phyloP scores from a whole-genome alignment of 2,888 invertebrate genomes.

The Sphaeridia pumilis region DNA sequence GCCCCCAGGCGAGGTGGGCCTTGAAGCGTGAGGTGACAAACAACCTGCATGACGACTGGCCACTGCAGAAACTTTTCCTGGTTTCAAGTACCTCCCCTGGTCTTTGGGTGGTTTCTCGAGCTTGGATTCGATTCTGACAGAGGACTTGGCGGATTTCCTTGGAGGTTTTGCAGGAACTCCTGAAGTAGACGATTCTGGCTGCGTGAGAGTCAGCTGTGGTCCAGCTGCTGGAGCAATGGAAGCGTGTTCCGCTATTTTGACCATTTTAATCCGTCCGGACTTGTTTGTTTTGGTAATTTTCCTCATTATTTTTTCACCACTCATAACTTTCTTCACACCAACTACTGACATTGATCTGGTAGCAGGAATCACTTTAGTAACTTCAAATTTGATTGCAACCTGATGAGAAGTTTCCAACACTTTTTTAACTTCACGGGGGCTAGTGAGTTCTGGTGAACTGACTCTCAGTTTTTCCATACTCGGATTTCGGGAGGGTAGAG shows the following conservation, averaged over 20 bases:
- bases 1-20: slow-evolving; percentile 26
- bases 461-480: slow-evolving; percentile 38
- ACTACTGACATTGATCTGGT: slow-evolving; percentile 1
- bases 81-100: slow-evolving; percentile 18
- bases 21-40: slow-evolving; percentile 30
- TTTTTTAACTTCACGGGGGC: slow-evolving; percentile 49
- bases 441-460: slow-evolving; percentile 48
- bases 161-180: slow-evolving; percentile 30
- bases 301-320: slow-evolving; percentile 16
- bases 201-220: neutral
- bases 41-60: slow-evolving; percentile 33
- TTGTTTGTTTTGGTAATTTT: slow-evolving; percentile 4
- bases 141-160: slow-evolving; percentile 22
- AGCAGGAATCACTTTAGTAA: slow-evolving; percentile 20
- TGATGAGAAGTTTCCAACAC: slow-evolving; percentile 35
- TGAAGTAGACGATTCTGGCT: neutral
- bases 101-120: neutral
- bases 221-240: neutral
- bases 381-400: slow-evolving; percentile 31
- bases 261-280: slow-evolving; percentile 18
- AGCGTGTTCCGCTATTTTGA: slow-evolving; percentile 27
- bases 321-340: slow-evolving; percentile 18
- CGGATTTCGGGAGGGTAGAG: slow-evolving; percentile 26
- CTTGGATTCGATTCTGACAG: neutral
- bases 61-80: slow-evolving; percentile 26